Evolutionary conservation across 1,140 invertebrate species (phyloP).

Genomic region (Trachymyrmex cornetzi): DNA sequence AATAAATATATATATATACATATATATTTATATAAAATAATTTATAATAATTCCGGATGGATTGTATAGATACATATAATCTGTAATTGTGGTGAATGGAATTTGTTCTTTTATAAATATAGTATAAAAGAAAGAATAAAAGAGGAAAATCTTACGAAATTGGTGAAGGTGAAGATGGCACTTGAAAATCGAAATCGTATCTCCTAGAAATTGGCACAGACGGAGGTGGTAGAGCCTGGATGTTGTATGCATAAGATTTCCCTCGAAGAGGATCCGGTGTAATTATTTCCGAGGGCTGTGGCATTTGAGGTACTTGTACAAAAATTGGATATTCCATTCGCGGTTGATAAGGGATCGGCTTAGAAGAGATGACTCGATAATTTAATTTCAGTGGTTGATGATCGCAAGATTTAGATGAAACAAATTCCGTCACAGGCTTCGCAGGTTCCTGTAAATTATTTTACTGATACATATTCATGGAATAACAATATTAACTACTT

Average conservation of each 20-base stretch:
- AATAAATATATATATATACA: not conserved
- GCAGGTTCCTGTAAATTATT: constrained; percentile 57
- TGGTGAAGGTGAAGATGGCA: constrained; percentile 6
- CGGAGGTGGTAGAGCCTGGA: not conserved
- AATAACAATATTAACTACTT: not conserved
- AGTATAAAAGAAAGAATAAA: not conserved
- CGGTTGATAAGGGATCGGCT: not conserved
- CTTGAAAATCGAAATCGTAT: constrained; percentile 45
- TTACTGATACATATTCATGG: not conserved
- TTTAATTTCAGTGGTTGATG: constrained; percentile 37
- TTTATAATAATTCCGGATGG: not conserved
- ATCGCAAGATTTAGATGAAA: not conserved
- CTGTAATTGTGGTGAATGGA: not conserved
- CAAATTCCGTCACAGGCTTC: not conserved
- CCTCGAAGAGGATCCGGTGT: constrained; percentile 2
- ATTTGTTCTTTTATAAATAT: constrained; percentile 4
- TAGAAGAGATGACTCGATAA: constrained; percentile 5
- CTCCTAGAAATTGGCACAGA: not conserved
- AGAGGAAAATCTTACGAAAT: constrained; percentile 34
- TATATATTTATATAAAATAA: not conserved
- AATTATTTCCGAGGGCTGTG: not conserved
- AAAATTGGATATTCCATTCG: constrained; percentile 53
- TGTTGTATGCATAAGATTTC: constrained; percentile 53
- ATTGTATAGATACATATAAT: not conserved
- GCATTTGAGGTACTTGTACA: constrained; percentile 6